Evolutionary conservation across 2,888 invertebrate species (phyloP).

Genomic region (Macrophya annulata): DNA sequence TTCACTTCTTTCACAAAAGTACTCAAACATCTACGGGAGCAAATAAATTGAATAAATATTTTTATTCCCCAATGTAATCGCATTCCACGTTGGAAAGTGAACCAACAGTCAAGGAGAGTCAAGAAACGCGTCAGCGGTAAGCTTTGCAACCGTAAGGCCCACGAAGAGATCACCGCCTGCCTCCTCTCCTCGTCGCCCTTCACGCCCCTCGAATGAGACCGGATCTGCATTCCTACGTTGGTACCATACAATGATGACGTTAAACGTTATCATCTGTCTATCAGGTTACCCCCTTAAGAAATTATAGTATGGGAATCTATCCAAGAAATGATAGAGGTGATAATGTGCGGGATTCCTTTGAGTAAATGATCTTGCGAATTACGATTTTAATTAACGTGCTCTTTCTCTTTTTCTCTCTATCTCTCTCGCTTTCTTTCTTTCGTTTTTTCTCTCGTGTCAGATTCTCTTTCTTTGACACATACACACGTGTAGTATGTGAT

Average conservation of each 20-base stretch:
- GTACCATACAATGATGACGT: slow-evolving; percentile 40
- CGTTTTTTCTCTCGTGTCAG: not conserved
- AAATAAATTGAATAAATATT: slow-evolving; percentile 19
- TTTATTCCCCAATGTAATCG: slow-evolving; percentile 18
- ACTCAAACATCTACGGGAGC: not conserved
- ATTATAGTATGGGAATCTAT: not conserved
- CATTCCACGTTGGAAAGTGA: slow-evolving; percentile 41
- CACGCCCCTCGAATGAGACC: slow-evolving; percentile 47
- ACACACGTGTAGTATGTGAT: not conserved
- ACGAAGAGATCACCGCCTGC: slow-evolving; percentile 6
- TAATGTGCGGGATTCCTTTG: not conserved
- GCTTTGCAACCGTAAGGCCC: slow-evolving; percentile 31
- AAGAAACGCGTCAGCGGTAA: slow-evolving; percentile 24
- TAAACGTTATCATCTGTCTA: slow-evolving; percentile 43
- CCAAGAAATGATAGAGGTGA: not conserved
- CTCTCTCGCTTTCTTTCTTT: not conserved
- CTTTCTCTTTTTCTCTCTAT: not conserved
- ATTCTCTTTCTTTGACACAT: slow-evolving; percentile 14
- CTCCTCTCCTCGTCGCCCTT: slow-evolving; percentile 1
- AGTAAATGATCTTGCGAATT: not conserved
- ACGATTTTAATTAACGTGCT: not conserved
- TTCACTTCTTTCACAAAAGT: not conserved
- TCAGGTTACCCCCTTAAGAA: slow-evolving; percentile 10
- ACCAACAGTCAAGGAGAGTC: slow-evolving; percentile 27
- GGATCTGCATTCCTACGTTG: slow-evolving; percentile 51